Conservation (phyloP, 1,140 invertebrate species). For the Reticulitermes speratus region DNA sequence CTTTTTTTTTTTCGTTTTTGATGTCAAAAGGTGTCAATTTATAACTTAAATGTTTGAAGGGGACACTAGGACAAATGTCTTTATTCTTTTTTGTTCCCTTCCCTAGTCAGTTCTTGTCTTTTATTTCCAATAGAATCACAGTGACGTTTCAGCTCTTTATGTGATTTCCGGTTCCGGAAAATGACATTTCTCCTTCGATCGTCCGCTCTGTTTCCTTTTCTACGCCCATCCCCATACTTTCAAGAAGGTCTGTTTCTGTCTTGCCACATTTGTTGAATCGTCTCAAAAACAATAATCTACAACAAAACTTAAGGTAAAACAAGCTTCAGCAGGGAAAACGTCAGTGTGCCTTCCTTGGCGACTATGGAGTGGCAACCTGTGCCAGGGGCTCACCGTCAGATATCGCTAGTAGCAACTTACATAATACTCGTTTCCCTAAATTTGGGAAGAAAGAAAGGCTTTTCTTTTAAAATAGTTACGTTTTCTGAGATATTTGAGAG, state of each 20-base stretch:
- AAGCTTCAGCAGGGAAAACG: background rate
- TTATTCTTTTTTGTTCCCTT: background rate
- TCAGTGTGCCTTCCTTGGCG: background rate
- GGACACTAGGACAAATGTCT: constrained; percentile 5
- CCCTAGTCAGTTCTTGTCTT: background rate
- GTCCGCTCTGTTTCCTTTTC: background rate
- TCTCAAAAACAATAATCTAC: background rate
- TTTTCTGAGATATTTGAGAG: too few species aligned
- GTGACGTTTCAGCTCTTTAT: constrained; percentile 15
- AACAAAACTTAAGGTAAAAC: background rate
- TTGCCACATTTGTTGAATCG: background rate
- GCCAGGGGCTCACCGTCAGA: too few species aligned
- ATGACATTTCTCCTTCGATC: constrained; percentile 15
- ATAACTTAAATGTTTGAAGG: background rate
- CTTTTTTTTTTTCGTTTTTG: background rate
- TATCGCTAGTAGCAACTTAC: too few species aligned
- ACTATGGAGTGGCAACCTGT: background rate
- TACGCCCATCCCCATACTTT: background rate
- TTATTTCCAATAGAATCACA: constrained; percentile 17
- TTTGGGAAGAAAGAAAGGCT: too few species aligned
- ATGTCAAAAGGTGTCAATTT: background rate
- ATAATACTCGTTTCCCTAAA: too few species aligned
- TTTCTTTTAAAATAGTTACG: too few species aligned
- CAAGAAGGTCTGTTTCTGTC: background rate
- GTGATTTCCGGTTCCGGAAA: constrained; percentile 17